Evolutionary conservation across 2,797 vertebrate species (phyloP), one percentile per base, ranked within the genome.

Genomic region (Rhincodon typus): DNA sequence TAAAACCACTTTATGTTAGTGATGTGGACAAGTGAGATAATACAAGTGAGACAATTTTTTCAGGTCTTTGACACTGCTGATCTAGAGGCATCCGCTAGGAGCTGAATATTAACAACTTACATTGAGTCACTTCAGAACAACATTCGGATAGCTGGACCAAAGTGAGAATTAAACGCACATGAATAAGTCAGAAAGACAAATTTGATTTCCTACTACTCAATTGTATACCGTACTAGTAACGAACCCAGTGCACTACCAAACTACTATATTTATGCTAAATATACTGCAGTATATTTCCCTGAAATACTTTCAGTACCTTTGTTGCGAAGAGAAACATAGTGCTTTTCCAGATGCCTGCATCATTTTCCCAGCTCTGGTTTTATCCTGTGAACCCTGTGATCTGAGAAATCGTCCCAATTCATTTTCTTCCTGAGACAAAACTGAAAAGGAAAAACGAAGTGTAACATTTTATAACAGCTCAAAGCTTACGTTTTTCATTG

Each of bases 261-360:
- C 46, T 53, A 34, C 46, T 34, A 84, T 42, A 27, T 57, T 87
- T 27, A 38, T 46, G 57, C 57, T 69, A 93, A 96, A 93, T 79
- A 94, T 46, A 38, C 5, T 12, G 57, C 5, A 13, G 34, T 90
- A 15, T 42, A 84, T 70, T 46, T n/a, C 46, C 25, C 12, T 17
- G 57, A 50, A 30, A 70, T 46, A 93, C 30, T 42, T 67, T 30
- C 30, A 42, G 88, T 97, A 99, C 99, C 99, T 99, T 97, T 99
- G 99, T 97, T 99, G 99, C 96, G 99, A 99, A 96, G 99, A 99
- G 97, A 99, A 99, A 97, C 99, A 99, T 95, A 99, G 98, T 0
- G 99, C 98, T 97, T 99, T 99, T 96, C 99, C 99, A 0, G 99
- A 99, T 7, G 99, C 99, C 97, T 99, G 99, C 99, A 99, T 99